phyloP scores from a whole-genome alignment of 2,797 vertebrate genomes.

The Pseudochaenichthys georgianus region DNA sequence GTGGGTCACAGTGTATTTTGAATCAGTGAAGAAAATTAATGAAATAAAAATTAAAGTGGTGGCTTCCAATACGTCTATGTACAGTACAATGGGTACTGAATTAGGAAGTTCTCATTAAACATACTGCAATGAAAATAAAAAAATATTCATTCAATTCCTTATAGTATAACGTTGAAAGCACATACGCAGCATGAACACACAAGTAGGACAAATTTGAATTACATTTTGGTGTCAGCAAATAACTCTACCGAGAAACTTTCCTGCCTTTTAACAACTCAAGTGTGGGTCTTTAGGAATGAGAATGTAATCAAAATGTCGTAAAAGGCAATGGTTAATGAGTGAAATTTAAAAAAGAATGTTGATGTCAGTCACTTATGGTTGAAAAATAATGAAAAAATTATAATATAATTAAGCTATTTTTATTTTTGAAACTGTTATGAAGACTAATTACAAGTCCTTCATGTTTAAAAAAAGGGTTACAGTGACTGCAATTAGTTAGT shows the following conservation, averaged over 20 bases:
- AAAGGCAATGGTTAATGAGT: background rate
- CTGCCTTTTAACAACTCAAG: constrained; percentile 5
- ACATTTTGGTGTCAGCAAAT: background rate
- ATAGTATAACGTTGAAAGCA: background rate
- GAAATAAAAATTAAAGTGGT: constrained; percentile 31
- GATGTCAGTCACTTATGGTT: background rate
- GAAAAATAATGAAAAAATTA: background rate
- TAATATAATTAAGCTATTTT: too few relatives aligned
- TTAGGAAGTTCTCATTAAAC: constrained; percentile 6
- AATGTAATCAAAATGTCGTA: background rate
- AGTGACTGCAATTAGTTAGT: background rate
- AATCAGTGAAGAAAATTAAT: constrained; percentile 25
- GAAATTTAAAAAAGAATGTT: background rate
- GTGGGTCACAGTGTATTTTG: background rate
- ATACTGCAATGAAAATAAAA: background rate
- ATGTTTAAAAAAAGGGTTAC: background rate
- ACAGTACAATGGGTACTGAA: background rate
- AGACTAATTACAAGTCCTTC: background rate
- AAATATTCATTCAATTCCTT: background rate
- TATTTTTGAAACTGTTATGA: background rate
- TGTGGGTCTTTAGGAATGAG: constrained; percentile 2
- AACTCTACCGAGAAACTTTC: background rate
- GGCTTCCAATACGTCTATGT: constrained; percentile 10
- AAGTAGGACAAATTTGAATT: background rate
- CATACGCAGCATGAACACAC: background rate